Evolutionary conservation across 2,113 vertebrate genomes (phyloP), one percentile per base, ranked within the genome.

Genomic region (Channa maculata): DNA sequence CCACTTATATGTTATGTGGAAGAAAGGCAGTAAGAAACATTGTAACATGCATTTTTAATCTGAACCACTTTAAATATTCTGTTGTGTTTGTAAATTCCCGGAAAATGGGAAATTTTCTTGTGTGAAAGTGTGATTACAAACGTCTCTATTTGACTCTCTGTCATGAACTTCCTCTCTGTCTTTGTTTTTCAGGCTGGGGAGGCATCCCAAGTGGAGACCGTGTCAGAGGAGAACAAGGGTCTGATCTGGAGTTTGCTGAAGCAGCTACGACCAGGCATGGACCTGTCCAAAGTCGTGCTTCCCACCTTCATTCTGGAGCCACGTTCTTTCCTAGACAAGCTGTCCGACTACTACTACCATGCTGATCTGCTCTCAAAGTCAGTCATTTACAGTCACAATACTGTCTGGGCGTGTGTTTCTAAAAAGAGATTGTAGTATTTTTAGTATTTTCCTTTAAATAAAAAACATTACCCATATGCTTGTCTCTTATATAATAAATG

Each of bases 221-320:
- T 98, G 15, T 97, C 97, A 0, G 96, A 98, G 14, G 97, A 99
- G 85, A 96, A 97, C 92, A 97, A 95, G 80, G 94, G 95, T 41
- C 91, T 99, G 84, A 95, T 98, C 75, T 98, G 97, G 97, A 91
- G 90, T 4, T 86, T 98, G 80, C 89, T 98, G 87, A 96, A 95
- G 79, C 97, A 98, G 93, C 93, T 98, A 77, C 91, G 96, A 50
- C 97, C 97, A 0, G 97, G 97, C 65, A 98, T 98, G 97, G 97
- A 98, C 91, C 92, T 99, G 79, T 97, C 97, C 0, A 96, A 96
- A 0, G 96, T 98, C 67, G 97, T 94, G 75, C 93, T 99, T 79
- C 97, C 97, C 61, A 98, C 97, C 6, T 97, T 97, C 79, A 96
- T 98, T 75, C 93, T 99, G 82, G 97, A 98, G 88, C 96, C 97